Base-by-base conservation (phyloP, 2,113 vertebrate genomes). In the Benitochromis conjunctus region DNA sequence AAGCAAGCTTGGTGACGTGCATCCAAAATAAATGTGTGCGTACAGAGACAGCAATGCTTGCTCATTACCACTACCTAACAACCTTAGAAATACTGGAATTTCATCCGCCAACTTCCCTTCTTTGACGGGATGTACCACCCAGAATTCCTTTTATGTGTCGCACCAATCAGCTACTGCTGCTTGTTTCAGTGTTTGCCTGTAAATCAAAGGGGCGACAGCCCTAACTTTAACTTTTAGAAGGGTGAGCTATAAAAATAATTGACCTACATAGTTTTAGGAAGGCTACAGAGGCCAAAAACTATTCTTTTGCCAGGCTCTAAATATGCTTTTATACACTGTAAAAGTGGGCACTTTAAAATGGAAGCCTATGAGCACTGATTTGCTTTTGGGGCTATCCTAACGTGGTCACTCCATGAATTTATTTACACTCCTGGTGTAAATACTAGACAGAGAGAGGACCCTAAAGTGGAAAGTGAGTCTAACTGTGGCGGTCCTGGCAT, bases 81-180 rank as follows among this genome's bases (percentile, higher is more conserved):
- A 14, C n/a, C n/a, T 43, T 24, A 69, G 9, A 43, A 43, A n/a
- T 6, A 74, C 21, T 46, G 18, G 16, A 26, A 46, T 4, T 43
- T 71, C 14, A 16, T 1, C 21, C 1, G 8, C 0, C 13, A 46
- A 21, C 34, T 60, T 19, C 5, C 2, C n/a, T 14, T 66, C n/a
- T 69, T 69, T 43, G n/a, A 69, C 1, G 0, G 38, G 36, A 21
- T 69, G n/a, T 69, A 43, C 16, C 12, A 43, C 38, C 9, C 64
- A 69, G 38, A 69, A 69, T 41, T 69, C 7, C 38, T 21, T 38
- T 41, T 38, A 7, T 38, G 64, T 69, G 36, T 69, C 2, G 36
- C 36, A 66, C 62, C 0, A 0, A 66, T 9, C 36, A 14, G 38
- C 7, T n/a, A 41, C 62, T 8, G 36, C 34, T 41, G 62, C 62